Evolutionary conservation across 2,113 vertebrate species (phyloP).

Genomic region (Brachyhypopomus gauderio): DNA sequence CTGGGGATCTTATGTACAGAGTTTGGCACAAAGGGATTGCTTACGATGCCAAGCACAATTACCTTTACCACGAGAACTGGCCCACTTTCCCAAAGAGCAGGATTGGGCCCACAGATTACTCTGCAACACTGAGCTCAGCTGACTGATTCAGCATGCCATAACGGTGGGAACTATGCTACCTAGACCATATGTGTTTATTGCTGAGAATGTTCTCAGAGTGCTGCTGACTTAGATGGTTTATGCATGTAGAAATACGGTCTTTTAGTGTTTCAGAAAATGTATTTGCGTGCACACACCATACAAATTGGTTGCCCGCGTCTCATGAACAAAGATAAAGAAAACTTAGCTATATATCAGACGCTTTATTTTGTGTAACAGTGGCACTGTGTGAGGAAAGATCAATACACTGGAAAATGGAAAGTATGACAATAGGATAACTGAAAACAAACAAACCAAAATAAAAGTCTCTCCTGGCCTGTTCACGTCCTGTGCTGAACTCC

Average conservation of each 20-base stretch:
- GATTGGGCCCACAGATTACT: slow-evolving; percentile 44
- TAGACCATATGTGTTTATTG: not conserved
- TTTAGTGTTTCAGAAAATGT: slow-evolving; percentile 1
- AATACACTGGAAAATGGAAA: not conserved
- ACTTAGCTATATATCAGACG: not conserved
- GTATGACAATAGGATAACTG: not conserved
- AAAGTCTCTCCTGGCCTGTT: slow-evolving; percentile 40
- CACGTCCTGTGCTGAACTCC: slow-evolving; percentile 64
- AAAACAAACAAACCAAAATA: slow-evolving; percentile 43
- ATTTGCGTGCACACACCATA: too few relatives aligned
- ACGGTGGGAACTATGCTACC: slow-evolving; percentile 33
- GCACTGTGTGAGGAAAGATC: not conserved
- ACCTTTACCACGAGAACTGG: slow-evolving; percentile 55
- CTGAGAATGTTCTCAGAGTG: slow-evolving; percentile 11
- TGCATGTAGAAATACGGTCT: not conserved
- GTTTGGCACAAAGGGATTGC: slow-evolving; percentile 48
- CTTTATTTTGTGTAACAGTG: slow-evolving; percentile 8
- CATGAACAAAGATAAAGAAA: not conserved
- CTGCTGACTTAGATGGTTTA: slow-evolving; percentile 32
- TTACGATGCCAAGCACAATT: slow-evolving; percentile 62
- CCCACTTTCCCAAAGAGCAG: slow-evolving; percentile 56
- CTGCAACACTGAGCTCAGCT: slow-evolving; percentile 46
- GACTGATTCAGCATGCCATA: slow-evolving; percentile 46
- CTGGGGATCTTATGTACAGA: slow-evolving; percentile 46
- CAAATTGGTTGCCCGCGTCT: not conserved